Base-by-base conservation (phyloP, 2,888 invertebrate genomes). In the Germaria angustata region DNA sequence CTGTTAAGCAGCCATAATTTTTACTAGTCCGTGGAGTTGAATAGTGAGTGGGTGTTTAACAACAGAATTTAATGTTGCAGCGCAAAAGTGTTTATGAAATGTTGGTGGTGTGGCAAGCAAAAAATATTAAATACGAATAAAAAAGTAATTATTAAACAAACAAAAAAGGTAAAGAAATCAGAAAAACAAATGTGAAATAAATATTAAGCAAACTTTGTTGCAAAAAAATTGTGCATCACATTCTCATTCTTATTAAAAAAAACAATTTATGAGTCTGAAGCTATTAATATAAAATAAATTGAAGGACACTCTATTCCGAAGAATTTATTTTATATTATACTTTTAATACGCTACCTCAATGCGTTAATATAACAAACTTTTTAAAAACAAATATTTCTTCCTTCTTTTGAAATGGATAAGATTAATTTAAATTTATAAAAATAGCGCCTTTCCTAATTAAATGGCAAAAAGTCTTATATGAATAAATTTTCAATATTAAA, bases 1-100 rank as follows among this genome's bases (percentile, higher is more conserved):
- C 71, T 49, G 72, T 79, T 68, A 80, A 73, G 36, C 44, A 66
- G 44, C 41, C 72, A 79, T 76, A 77, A 69, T 72, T 81, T 81
- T 59, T 72, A 39, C 39, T 55, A 63, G 49, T 76, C n/a, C 34
- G 22, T 22, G 9, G 9, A 44, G 46, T 28, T 15, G 7, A 17
- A 32, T 6, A 44, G 20, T 11, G 53, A 66, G 32, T 49, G 39
- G 41, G 28, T 39, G 57, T 44, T 78, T 46, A 65, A 57, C 32
- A 57, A 32, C 22, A 66, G 32, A 34, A 41, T n/a, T 72, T 49
- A 72, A 72, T 41, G 24, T 34, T 72, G 68, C 51, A 41, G 13
- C n/a, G 32, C 3, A 34, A 13, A 15, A 72, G 49, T 49, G 34
- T 46, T n/a, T n/a, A 44, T 65, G 24, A 75, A 76, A 39, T 59